Conservation (phyloP, 1,140 invertebrate species). For the Chelonus insularis region DNA sequence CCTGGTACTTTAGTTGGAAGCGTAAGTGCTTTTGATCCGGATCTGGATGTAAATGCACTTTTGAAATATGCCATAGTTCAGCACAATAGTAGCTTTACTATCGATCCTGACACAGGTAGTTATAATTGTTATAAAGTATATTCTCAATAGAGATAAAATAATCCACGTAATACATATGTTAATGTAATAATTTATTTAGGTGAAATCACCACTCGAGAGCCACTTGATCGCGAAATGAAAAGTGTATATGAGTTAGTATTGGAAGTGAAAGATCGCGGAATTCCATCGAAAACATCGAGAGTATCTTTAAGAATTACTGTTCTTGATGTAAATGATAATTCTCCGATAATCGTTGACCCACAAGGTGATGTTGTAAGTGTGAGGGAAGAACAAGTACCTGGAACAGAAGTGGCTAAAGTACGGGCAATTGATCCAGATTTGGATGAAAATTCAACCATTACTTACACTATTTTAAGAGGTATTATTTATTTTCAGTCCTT, state of each 20-base stretch:
- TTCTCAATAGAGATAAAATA: neutral
- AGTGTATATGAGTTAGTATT: constrained; percentile 79
- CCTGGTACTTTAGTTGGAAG: constrained; percentile 77
- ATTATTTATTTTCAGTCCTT: constrained; percentile 31
- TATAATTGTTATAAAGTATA: neutral
- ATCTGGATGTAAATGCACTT: constrained; percentile 83
- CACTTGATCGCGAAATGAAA: constrained; percentile 82
- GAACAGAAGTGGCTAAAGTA: constrained; percentile 82
- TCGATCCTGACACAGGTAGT: constrained; percentile 84
- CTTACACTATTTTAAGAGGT: constrained; percentile 84
- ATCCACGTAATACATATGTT: neutral
- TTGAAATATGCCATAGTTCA: constrained; percentile 80
- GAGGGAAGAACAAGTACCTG: constrained; percentile 83
- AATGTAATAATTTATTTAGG: constrained; percentile 61
- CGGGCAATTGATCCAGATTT: constrained; percentile 84
- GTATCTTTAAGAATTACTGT: constrained; percentile 75
- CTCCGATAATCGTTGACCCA: constrained; percentile 84
- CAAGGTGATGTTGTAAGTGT: constrained; percentile 85
- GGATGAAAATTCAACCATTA: constrained; percentile 85
- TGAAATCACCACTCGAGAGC: constrained; percentile 78
- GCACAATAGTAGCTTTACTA: constrained; percentile 79
- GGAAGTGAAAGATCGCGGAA: constrained; percentile 84
- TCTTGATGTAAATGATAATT: constrained; percentile 89
- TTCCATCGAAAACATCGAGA: constrained; percentile 71
- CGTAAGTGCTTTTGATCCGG: constrained; percentile 78